Evolutionary conservation across 1,140 invertebrate species (phyloP).

Genomic region (Galleria mellonella): DNA sequence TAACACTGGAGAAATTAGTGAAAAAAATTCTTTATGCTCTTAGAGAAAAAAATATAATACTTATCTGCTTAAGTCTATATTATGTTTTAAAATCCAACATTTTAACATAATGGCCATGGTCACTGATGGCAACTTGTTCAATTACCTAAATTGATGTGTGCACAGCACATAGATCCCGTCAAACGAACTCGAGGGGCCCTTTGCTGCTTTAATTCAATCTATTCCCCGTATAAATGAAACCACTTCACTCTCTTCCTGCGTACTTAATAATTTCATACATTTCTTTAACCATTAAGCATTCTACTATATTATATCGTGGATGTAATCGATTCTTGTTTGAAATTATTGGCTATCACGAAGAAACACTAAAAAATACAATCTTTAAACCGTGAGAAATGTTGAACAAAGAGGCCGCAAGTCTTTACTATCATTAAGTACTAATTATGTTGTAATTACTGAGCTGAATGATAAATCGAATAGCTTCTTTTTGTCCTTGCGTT

Average conservation of each 20-base stretch:
- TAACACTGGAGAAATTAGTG: too few relatives aligned
- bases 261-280: background rate
- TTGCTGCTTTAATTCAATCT: constrained; percentile 54
- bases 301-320: too few relatives aligned
- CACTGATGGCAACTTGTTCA: constrained; percentile 14
- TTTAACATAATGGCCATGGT: too few relatives aligned
- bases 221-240: constrained; percentile 14
- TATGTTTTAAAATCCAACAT: too few relatives aligned
- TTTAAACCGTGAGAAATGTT: constrained; percentile 11
- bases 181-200: constrained; percentile 37
- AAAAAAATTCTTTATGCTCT: too few relatives aligned
- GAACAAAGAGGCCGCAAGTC: constrained; percentile 14
- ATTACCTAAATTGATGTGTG: constrained; percentile 66
- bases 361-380: background rate
- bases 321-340: too few relatives aligned
- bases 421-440: constrained; percentile 14
- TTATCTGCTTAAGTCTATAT: too few relatives aligned
- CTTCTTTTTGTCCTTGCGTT: background rate
- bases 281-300: too few relatives aligned
- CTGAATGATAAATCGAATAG: constrained; percentile 11
- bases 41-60: too few relatives aligned
- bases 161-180: constrained; percentile 48
- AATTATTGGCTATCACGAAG: background rate
- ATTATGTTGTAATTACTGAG: constrained; percentile 8
- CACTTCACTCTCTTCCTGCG: background rate